Evolutionary conservation across 2,888 invertebrate genomes (phyloP).

Genomic region (Bibio marci): DNA sequence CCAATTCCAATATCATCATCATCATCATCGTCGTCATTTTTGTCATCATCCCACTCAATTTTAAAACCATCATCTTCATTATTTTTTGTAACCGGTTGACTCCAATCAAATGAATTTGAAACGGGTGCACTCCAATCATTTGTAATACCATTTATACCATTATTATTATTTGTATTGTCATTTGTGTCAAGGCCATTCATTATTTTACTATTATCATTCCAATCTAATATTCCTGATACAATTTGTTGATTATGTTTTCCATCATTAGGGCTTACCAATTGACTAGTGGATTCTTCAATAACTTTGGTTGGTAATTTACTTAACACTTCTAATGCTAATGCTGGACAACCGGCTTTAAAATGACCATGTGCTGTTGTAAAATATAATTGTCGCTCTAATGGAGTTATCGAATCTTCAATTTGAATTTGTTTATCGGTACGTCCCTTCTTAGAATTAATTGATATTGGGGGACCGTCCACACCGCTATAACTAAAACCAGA

Average conservation of each 20-base stretch:
- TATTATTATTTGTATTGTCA: not conserved
- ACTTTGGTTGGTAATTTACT: slow-evolving; percentile 82
- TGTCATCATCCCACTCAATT: slow-evolving; percentile 54
- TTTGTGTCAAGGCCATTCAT: not conserved
- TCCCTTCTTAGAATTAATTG: slow-evolving; percentile 6
- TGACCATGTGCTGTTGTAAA: slow-evolving; percentile 96
- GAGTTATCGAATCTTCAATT: slow-evolving; percentile 76
- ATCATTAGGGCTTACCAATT: slow-evolving; percentile 13
- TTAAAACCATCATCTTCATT: slow-evolving; percentile 54
- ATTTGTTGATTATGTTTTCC: slow-evolving; percentile 40
- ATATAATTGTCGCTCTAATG: slow-evolving; percentile 84
- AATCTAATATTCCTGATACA: slow-evolving; percentile 54
- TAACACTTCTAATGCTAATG: slow-evolving; percentile 88
- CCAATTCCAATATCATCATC: slow-evolving; percentile 22
- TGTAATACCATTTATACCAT: not conserved
- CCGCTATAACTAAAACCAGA: slow-evolving; percentile 48
- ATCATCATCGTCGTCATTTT: slow-evolving; percentile 27
- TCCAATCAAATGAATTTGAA: slow-evolving; percentile 25
- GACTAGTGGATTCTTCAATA: slow-evolving; percentile 19
- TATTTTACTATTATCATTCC: slow-evolving; percentile 15
- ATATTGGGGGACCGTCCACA: slow-evolving; percentile 17
- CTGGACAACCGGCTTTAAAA: slow-evolving; percentile 94
- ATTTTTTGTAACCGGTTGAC: slow-evolving; percentile 16
- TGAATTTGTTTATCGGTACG: slow-evolving; percentile 25
- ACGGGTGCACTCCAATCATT: slow-evolving; percentile 26